phyloP scores from a whole-genome alignment of 2,113 vertebrate species.

The Syrmaticus mikado region DNA sequence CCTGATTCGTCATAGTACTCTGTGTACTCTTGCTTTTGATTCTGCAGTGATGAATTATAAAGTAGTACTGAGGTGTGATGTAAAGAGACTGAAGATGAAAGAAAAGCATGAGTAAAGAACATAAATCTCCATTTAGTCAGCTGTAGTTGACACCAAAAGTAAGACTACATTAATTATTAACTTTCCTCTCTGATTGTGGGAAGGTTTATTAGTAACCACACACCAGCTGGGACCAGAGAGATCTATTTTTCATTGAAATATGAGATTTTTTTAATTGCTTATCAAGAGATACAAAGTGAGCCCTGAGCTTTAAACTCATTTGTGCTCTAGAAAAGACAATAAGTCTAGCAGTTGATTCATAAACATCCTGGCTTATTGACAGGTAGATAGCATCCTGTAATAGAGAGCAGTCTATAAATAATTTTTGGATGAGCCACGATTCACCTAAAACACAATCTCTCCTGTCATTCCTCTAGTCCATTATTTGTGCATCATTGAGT shows the following conservation, averaged over 20 bases:
- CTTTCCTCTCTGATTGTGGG: not conserved
- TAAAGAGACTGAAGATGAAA: not conserved
- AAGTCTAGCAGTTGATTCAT: not conserved
- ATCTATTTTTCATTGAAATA: not conserved
- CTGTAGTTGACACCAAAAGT: not conserved
- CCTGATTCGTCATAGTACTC: not conserved
- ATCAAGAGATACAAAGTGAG: not conserved
- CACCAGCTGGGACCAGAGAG: not conserved
- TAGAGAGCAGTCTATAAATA: not conserved
- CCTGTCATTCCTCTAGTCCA: not conserved
- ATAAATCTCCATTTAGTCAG: not conserved
- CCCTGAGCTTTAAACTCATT: not conserved
- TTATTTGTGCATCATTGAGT: conserved; percentile 6
- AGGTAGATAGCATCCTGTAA: not conserved
- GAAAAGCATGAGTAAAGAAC: not conserved
- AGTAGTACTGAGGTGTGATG: not conserved
- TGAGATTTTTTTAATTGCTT: not conserved
- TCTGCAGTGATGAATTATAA: not conserved
- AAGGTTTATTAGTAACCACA: conserved; percentile 14
- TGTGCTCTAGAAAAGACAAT: not conserved
- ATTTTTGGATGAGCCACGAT: not conserved
- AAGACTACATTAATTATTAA: conserved; percentile 20
- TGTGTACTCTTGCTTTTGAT: not conserved
- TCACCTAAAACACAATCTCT: conserved; percentile 27
- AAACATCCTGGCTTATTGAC: not conserved